These are phyloP conservation scores for Nephrotoma appendiculata DNA, from an alignment of 2,888 invertebrate genomes.

Conservation along the genomic window DNA sequence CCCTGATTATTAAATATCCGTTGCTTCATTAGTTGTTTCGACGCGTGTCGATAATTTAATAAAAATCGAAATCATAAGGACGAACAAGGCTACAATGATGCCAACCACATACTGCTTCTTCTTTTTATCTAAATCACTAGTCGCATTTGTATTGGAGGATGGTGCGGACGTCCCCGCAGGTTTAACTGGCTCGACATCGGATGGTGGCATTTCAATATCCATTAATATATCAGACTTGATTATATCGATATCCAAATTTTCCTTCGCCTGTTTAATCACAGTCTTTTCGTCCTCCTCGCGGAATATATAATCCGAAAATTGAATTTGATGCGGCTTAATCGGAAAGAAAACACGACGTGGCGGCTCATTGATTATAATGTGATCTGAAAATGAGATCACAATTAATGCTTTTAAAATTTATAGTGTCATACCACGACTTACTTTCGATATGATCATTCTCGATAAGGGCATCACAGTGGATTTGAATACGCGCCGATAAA, in stretches of 20 bases:
- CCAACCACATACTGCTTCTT: not conserved
- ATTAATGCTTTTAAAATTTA: not conserved
- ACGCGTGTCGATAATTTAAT: not conserved
- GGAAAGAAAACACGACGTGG: conserved; percentile 72
- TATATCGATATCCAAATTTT: conserved; percentile 64
- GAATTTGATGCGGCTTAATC: conserved; percentile 44
- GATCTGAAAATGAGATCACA: not conserved
- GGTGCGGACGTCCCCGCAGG: not conserved
- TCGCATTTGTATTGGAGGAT: not conserved
- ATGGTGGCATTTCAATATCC: conserved; percentile 65
- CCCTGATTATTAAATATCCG: not conserved
- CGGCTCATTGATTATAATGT: conserved; percentile 71
- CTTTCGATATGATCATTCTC: conserved; percentile 15
- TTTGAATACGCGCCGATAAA: conserved; percentile 68
- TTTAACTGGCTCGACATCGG: conserved; percentile 19
- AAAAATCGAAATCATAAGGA: not conserved
- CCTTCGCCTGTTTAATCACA: conserved; percentile 65
- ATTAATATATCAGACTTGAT: conserved; percentile 52
- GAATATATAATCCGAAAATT: conserved; percentile 80
- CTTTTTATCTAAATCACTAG: not conserved
- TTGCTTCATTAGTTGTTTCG: not conserved
- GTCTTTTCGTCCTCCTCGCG: conserved; percentile 72
- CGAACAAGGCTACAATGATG: not conserved
- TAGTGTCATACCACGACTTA: not conserved
- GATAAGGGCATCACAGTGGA: conserved; percentile 85